Evolutionary conservation across 2,113 vertebrate genomes (phyloP), one percentile per base, ranked within the genome.

Genomic region (Parus major): DNA sequence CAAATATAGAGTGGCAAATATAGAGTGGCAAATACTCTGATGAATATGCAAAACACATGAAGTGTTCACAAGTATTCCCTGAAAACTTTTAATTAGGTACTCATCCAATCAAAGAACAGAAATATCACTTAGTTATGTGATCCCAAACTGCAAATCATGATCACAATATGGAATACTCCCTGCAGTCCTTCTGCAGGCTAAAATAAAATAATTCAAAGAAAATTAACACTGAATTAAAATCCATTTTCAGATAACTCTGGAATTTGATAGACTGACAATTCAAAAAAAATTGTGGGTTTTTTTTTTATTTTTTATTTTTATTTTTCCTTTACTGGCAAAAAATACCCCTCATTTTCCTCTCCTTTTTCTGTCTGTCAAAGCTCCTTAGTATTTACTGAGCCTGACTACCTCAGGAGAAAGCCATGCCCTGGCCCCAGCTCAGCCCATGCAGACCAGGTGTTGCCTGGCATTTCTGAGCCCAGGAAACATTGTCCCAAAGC

Each of bases 1-100:
- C 8, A 82, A 64, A 86, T 33, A 82, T 11, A 84, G 6, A 47
- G 46, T 28, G 16, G 22, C 8, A 82, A 64, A 86, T 33, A 82
- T 11, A 84, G 6, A 47, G 46, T 28, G 16, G 44, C 9, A 70
- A 78, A 49, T 53, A 71, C 20, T 27, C 19, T 41, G 9, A 90
- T 82, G 81, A 94, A 93, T 78, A 93, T 78, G 56, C 47, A 96
- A 61, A 28, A 47, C n/a, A 77, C 15, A 56, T n/a, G 25, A 81
- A 91, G 52, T 41, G 49, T 56, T 87, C 85, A 81, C 33, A 86
- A 63, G 47, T n/a, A 60, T 84, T 84, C 94, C 94, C 69, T 82
- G 44, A 82, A 91, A 81, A 92, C 69, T 86, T 88, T 77, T 84
- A 86, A 77, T 90, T 80, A 73, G 55, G 29, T 17, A 63, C 50